Conservation (phyloP, 2,797 vertebrate genomes). For the Pygocentrus nattereri region DNA sequence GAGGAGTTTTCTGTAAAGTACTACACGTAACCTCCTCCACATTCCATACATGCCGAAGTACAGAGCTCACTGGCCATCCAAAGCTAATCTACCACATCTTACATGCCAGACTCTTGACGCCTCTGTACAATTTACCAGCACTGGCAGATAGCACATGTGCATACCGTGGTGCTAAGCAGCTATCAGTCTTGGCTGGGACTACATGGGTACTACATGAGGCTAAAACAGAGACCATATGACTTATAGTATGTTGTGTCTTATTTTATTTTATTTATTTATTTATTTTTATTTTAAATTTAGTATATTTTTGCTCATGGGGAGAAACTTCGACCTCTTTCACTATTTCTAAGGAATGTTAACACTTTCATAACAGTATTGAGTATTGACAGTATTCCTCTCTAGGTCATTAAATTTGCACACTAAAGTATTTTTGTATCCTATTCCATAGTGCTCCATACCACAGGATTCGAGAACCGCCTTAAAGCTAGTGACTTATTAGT, state of each 20-base stretch:
- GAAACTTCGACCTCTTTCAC: neutral
- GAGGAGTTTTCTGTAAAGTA: neutral
- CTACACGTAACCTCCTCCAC: constrained; percentile 20
- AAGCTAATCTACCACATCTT: neutral
- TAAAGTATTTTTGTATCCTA: constrained; percentile 23
- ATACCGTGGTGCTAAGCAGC: constrained; percentile 2
- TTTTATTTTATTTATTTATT: too few species aligned
- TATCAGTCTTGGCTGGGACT: constrained; percentile 23
- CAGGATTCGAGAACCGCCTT: constrained; percentile 33
- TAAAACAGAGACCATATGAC: neutral
- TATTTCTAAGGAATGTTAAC: neutral
- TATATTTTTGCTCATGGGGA: neutral
- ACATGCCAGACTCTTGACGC: constrained; percentile 30
- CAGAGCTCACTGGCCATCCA: neutral
- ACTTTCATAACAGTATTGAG: neutral
- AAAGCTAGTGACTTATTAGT: constrained; percentile 42
- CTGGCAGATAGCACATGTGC: neutral
- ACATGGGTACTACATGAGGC: neutral
- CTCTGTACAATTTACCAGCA: neutral
- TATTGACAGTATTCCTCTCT: constrained; percentile 13
- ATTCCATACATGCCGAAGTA: constrained; percentile 33
- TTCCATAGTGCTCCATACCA: neutral
- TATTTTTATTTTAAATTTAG: too few species aligned
- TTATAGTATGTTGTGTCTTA: neutral
- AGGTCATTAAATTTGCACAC: constrained; percentile 11